These are phyloP conservation scores for Streblospio benedicti DNA, from an alignment of 1,140 invertebrate species.

Conservation along the genomic window DNA sequence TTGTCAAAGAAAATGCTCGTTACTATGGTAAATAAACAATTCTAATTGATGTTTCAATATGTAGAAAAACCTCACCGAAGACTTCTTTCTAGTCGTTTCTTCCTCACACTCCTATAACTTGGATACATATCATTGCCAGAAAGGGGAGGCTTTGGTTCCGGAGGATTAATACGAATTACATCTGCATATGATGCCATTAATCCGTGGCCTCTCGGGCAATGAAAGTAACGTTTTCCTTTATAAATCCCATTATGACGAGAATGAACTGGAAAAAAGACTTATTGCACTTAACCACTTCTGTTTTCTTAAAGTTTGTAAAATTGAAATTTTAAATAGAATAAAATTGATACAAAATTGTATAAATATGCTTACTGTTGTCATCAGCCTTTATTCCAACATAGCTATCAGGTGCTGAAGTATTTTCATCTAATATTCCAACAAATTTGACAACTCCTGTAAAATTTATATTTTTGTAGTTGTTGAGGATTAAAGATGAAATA, in stretches of 20 bases:
- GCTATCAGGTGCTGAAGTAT: constrained; percentile 27
- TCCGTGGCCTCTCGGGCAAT: constrained; percentile 38
- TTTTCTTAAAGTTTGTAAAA: neutral
- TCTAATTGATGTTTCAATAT: too few species aligned
- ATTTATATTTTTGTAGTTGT: too few species aligned
- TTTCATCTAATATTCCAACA: constrained; percentile 34
- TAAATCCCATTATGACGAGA: constrained; percentile 38
- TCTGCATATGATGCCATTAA: constrained; percentile 34
- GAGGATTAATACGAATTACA: constrained; percentile 23
- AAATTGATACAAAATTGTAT: neutral
- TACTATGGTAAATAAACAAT: too few species aligned
- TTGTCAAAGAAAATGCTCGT: too few species aligned
- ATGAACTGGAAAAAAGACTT: constrained; percentile 27
- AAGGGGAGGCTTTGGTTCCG: constrained; percentile 26
- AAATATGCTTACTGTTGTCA: constrained; percentile 29
- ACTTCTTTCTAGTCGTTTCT: neutral
- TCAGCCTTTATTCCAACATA: constrained; percentile 35
- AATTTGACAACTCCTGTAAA: constrained; percentile 32
- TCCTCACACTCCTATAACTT: neutral
- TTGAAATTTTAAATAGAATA: neutral
- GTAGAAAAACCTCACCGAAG: neutral
- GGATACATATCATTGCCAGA: constrained; percentile 41
- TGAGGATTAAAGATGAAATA: too few species aligned
- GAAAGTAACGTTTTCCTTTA: constrained; percentile 41
- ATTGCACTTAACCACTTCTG: neutral